These are phyloP conservation scores for Phrynocephalus forsythii DNA, from an alignment of 2,797 vertebrate genomes.

Conservation along the genomic window DNA sequence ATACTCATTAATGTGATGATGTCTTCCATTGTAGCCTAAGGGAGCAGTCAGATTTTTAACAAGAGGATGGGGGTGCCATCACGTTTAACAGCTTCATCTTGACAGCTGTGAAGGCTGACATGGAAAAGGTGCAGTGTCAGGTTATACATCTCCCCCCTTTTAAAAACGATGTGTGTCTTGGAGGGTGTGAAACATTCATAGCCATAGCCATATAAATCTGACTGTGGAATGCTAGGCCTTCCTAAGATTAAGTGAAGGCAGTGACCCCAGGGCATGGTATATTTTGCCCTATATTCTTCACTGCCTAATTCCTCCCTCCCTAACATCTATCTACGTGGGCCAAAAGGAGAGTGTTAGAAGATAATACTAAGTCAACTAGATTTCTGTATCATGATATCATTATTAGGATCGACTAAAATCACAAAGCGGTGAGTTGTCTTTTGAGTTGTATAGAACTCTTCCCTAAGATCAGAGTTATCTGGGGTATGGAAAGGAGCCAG, in stretches of 20 bases:
- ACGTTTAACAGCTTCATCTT: slow-evolving; percentile 35
- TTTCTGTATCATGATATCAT: not conserved
- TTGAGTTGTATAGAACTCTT: not conserved
- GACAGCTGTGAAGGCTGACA: slow-evolving; percentile 55
- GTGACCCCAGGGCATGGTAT: slow-evolving; percentile 6
- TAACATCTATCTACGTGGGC: not conserved
- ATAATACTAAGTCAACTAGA: not conserved
- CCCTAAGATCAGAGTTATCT: not conserved
- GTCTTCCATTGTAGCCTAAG: slow-evolving; percentile 60
- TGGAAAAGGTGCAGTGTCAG: slow-evolving; percentile 62
- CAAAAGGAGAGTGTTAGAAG: not conserved
- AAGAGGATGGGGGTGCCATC: slow-evolving; percentile 43
- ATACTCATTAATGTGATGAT: slow-evolving; percentile 65
- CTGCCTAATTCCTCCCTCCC: not conserved
- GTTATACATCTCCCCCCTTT: not conserved
- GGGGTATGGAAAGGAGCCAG: not conserved
- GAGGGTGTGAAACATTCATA: not conserved
- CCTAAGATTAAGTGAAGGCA: slow-evolving; percentile 1
- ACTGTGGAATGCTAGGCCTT: slow-evolving; percentile 2
- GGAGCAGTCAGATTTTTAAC: slow-evolving; percentile 65
- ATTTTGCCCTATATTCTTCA: not conserved
- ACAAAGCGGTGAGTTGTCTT: slow-evolving; percentile 2
- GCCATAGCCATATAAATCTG: slow-evolving; percentile 17
- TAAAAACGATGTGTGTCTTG: not conserved
- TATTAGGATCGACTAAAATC: not conserved